Evolutionary conservation across 1,140 invertebrate genomes (phyloP), one percentile per base, ranked within the genome.

Genomic region (Mesaphorura yosii): DNA sequence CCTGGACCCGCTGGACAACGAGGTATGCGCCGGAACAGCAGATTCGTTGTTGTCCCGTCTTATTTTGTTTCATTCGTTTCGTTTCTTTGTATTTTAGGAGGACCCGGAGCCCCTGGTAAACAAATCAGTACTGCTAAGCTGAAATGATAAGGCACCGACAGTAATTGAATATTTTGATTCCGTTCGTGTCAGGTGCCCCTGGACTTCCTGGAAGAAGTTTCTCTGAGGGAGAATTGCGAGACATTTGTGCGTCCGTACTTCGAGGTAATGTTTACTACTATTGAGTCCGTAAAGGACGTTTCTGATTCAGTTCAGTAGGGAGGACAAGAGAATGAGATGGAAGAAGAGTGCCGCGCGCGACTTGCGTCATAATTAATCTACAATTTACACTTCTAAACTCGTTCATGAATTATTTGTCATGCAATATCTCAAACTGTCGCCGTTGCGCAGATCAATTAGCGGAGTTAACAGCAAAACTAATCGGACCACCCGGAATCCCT

Each of bases 361-460:
- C 7, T 22, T 47, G 25, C 23, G 25, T 47, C 29, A 12, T 26
- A 26, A 26, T 47, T 2, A 29, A 25, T 42, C 19, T n/a, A 7
- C 6, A 42, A 19, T 61, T 31, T 64, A n/a, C n/a, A n/a, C n/a
- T n/a, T n/a, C n/a, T n/a, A n/a, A n/a, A n/a, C n/a, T n/a, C n/a
- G n/a, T n/a, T n/a, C n/a, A n/a, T n/a, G n/a, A n/a, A n/a, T n/a
- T n/a, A n/a, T n/a, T n/a, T n/a, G n/a, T n/a, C n/a, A n/a, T n/a
- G n/a, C n/a, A n/a, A n/a, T n/a, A n/a, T n/a, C n/a, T n/a, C n/a
- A n/a, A n/a, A n/a, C n/a, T n/a, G n/a, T n/a, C n/a, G n/a, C n/a
- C n/a, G n/a, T n/a, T n/a, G n/a, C n/a, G 64, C 65, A 80, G 78
- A 80, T 58, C 77, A 80, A 69, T 66, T 81, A 60, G 70, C 68